Base-by-base conservation (phyloP, 2,113 vertebrate species). In the Pelecanus crispus region DNA sequence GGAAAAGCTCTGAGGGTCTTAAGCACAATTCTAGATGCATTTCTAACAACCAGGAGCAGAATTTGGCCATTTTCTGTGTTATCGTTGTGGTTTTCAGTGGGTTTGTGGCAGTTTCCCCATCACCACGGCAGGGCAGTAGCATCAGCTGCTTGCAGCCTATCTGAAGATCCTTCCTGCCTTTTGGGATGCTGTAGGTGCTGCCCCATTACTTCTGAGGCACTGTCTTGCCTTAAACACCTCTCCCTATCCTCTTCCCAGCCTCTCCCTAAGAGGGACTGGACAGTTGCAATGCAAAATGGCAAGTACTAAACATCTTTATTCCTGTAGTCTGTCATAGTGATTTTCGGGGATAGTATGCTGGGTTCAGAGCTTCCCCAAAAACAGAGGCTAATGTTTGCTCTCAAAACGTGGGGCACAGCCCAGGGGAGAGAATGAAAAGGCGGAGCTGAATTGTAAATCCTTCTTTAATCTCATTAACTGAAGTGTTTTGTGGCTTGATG, bases 401-500 rank as follows among this genome's bases (percentile, higher is more conserved):
- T 68, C 68, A 73, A 84, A 70, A 20, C 56, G 18, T 7, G 45
- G 59, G 56, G 28, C 70, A 19, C 40, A 45, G 26, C 68, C 53
- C 77, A 47, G n/a, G 55, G 40, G 56, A 63, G 58, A 32, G 36
- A 62, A 40, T 9, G 17, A 47, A 66, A 62, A 90, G 61, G 28
- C n/a, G 55, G 66, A 88, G 20, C 77, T 80, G 77, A 53, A 10
- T 65, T 94, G 84, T 84, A 94, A 94, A 94, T 90, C 89, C 72
- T 63, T 74, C 55, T 92, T 94, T 96, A 91, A 78, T 94, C 80
- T 92, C 75, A 72, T 90, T 92, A 68, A 36, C 32, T 34, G 42
- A 77, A 87, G 56, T 38, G 31, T 56, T 80, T 65, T 88, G 91
- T 53, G 67, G 90, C 95, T 87, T 25, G 5, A 59, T 85, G 89